Conservation (phyloP, 1,140 invertebrate genomes). For the Melipona quadrifasciata region DNA sequence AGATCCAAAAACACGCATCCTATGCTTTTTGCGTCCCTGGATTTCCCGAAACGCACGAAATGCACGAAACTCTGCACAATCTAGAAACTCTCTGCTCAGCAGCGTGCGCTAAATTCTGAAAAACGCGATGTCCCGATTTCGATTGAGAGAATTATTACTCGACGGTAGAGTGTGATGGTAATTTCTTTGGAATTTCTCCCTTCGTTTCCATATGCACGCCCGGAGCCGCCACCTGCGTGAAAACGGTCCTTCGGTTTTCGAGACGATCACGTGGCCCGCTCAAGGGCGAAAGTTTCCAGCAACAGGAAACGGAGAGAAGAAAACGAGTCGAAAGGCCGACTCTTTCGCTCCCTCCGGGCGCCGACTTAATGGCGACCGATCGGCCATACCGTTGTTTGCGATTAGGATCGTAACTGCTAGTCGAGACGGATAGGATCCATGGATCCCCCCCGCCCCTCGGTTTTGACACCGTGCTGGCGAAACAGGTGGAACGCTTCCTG, state of each 20-base stretch:
- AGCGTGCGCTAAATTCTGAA: not conserved
- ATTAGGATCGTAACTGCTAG: conserved; percentile 39
- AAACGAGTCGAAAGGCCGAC: conserved; percentile 4
- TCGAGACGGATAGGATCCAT: conserved; percentile 10
- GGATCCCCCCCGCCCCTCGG: too few relatives aligned
- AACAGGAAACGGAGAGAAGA: conserved; percentile 30
- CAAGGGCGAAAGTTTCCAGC: conserved; percentile 37
- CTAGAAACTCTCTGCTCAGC: not conserved
- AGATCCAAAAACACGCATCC: too few relatives aligned
- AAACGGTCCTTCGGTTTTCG: not conserved
- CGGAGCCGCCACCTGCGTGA: conserved; percentile 23
- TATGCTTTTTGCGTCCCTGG: too few relatives aligned
- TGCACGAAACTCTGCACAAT: too few relatives aligned
- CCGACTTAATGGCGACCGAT: conserved; percentile 47
- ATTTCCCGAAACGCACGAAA: too few relatives aligned
- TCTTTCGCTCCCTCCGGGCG: conserved; percentile 12
- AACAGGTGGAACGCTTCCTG: conserved; percentile 18
- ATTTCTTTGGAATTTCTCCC: not conserved
- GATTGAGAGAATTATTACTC: not conserved
- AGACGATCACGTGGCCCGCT: conserved; percentile 12
- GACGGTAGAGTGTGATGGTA: not conserved
- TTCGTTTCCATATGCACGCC: not conserved
- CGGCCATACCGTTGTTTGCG: conserved; percentile 48
- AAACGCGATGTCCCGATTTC: not conserved
- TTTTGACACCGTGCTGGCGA: not conserved